phyloP scores from a whole-genome alignment of 2,113 vertebrate genomes.

The Pipa parva region DNA sequence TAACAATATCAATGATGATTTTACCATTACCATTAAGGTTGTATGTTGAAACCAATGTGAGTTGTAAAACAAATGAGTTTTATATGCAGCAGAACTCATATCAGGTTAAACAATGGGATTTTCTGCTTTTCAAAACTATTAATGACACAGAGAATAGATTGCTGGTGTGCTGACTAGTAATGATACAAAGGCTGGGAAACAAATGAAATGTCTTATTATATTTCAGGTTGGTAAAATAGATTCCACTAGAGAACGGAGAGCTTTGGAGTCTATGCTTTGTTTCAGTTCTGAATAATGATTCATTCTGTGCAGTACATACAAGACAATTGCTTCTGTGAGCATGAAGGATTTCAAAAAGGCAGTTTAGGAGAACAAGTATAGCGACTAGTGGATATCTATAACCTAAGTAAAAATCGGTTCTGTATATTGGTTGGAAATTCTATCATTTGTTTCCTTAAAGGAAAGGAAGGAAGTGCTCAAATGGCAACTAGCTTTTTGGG shows the following conservation, averaged over 20 bases:
- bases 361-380: conserved; percentile 6
- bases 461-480: too few relatives aligned
- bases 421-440: too few relatives aligned
- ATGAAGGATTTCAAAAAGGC: conserved; percentile 8
- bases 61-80: not conserved
- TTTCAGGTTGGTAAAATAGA: conserved; percentile 17
- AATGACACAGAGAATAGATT: conserved; percentile 5
- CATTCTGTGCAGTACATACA: not conserved
- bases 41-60: too few relatives aligned
- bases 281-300: conserved; percentile 24
- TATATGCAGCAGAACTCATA: not conserved
- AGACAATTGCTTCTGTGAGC: conserved; percentile 14
- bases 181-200: conserved; percentile 12
- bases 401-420: too few relatives aligned
- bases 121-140: not conserved
- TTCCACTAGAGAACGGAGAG: conserved; percentile 19
- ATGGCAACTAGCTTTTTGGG: too few relatives aligned
- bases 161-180: conserved; percentile 11
- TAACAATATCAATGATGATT: too few relatives aligned
- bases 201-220: conserved; percentile 21
- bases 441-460: too few relatives aligned
- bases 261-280: conserved; percentile 17
- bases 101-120: not conserved
- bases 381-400: not conserved
- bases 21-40: too few relatives aligned